These are phyloP conservation scores for Bilobella aurantiaca DNA, from an alignment of 1,140 invertebrate genomes.

Conservation along the genomic window DNA sequence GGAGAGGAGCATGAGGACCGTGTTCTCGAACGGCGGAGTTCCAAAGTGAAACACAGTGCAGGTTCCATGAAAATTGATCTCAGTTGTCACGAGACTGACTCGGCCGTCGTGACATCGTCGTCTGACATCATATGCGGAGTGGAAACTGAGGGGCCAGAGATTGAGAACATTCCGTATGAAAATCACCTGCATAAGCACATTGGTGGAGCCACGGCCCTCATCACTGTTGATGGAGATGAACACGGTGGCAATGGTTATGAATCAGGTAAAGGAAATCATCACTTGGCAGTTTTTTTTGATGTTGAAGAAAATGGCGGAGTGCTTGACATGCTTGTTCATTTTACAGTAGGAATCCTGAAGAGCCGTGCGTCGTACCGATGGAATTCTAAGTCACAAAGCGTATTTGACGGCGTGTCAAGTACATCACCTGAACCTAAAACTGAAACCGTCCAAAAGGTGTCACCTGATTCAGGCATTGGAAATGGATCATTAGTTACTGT, in stretches of 20 bases:
- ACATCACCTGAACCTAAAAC: conserved; percentile 35
- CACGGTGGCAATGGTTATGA: conserved; percentile 21
- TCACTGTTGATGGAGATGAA: conserved; percentile 20
- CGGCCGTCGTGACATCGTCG: conserved; percentile 32
- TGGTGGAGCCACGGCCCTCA: conserved; percentile 12
- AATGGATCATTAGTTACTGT: conserved; percentile 5
- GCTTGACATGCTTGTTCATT: neutral
- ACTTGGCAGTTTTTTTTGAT: too few species aligned
- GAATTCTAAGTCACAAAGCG: conserved; percentile 17
- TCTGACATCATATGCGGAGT: conserved; percentile 29
- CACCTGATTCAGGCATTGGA: conserved; percentile 31
- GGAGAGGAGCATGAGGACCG: too few species aligned
- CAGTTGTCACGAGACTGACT: conserved; percentile 35
- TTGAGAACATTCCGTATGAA: neutral
- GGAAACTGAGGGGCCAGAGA: conserved; percentile 15
- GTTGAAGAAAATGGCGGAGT: too few species aligned
- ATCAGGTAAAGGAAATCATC: conserved; percentile 20
- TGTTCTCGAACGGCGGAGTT: too few species aligned
- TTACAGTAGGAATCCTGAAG: conserved; percentile 12
- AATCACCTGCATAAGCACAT: conserved; percentile 11
- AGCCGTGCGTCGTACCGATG: neutral
- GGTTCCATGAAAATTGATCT: conserved; percentile 34
- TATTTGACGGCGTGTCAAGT: conserved; percentile 30
- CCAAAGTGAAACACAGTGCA: conserved; percentile 2
- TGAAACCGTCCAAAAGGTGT: conserved; percentile 32